Percentiles rank a stretch among this genome's conserved stretches.
Evolutionary conservation across 1,140 invertebrate genomes (phyloP).

Genomic region (fruit fly (Drosophila melanogaster)): Release_6_plus_ISO1_MT NT_033777.3:6637501-6638000

Average conservation of each 20-base stretch:
- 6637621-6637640: conserved; percentile 84
- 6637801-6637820: conserved; percentile 51
- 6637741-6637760: conserved; percentile 12
- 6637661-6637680: conserved; percentile 49
- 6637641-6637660: conserved; percentile 80
- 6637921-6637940: conserved; percentile 9
- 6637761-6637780: conserved; percentile 28
- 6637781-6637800: conserved; percentile 35
- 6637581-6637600: conserved; percentile 9
- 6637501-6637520: conserved; percentile 78
- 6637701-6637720: conserved; percentile 58
- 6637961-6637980: conserved; percentile 72
- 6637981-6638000: conserved; percentile 46
- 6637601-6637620: conserved; percentile 81
- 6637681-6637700: conserved; percentile 49
- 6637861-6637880: conserved; percentile 48
- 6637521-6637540: conserved; percentile 39
- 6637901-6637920: conserved; percentile 23
- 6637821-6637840: conserved; percentile 53
- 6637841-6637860: conserved; percentile 38
- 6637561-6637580: too few relatives aligned
- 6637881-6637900: conserved; percentile 36
- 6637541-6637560: neutral
- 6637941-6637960: conserved; percentile 50
- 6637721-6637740: conserved; percentile 52